Conservation (phyloP, 2,113 vertebrate species). For the Isurus oxyrinchus region DNA sequence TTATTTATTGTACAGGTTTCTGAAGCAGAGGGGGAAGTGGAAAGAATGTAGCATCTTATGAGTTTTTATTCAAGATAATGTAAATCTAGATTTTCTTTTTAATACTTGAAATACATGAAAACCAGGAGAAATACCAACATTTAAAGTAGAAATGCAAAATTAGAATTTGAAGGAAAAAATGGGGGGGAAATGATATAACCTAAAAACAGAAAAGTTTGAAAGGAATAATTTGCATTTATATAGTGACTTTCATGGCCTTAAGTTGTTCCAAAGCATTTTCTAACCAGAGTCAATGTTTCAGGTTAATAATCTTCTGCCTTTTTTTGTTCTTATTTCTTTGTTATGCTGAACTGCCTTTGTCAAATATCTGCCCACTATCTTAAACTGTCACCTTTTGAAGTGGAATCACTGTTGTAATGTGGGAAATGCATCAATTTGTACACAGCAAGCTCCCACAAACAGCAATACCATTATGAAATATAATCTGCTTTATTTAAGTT, state of each 20-base stretch:
- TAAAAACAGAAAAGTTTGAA: background rate
- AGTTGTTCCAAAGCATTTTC: background rate
- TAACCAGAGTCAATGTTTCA: no score
- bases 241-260: background rate
- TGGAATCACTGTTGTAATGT: no score
- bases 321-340: no score
- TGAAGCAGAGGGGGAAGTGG: no score
- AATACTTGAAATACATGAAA: background rate
- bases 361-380: background rate
- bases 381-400: background rate
- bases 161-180: background rate
- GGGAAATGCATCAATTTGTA: background rate
- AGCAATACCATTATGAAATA: background rate
- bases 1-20: no score
- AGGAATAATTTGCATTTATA: background rate
- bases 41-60: background rate
- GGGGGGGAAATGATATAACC: background rate
- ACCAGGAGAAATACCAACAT: no score
- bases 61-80: background rate
- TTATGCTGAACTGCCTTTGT: background rate
- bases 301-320: no score
- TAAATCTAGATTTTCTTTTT: background rate
- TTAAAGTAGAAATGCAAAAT: background rate
- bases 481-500: background rate
- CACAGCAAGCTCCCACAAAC: background rate